Percentiles rank a stretch among this genome's conserved stretches.
Conservation (phyloP, 2,113 vertebrate species). For the Eulacestoma nigropectus region DNA sequence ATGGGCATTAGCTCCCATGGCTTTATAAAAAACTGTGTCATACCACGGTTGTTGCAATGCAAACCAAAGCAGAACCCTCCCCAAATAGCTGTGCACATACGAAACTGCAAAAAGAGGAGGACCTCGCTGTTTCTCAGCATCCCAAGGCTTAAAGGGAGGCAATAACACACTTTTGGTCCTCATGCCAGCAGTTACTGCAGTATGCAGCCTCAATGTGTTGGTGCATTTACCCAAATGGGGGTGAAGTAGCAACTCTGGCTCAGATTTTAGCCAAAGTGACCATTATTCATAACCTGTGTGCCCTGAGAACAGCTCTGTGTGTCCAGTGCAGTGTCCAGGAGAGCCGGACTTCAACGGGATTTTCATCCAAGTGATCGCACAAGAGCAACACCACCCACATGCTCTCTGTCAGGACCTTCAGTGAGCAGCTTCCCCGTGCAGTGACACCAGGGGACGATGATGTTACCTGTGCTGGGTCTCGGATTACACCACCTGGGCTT, state of each 20-base stretch:
- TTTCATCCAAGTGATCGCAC: background rate
- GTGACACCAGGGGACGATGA: no score
- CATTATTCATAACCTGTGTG: background rate
- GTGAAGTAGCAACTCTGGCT: background rate
- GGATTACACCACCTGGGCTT: background rate
- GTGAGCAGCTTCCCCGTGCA: background rate
- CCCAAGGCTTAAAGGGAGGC: background rate
- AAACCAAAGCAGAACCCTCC: background rate
- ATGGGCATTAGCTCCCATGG: background rate
- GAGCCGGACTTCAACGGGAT: background rate
- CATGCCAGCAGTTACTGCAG: background rate
- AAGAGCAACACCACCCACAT: background rate
- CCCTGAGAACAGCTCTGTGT: background rate
- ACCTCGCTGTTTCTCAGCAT: rapidly evolving
- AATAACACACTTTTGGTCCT: background rate
- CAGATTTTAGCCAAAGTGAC: background rate
- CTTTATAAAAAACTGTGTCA: background rate
- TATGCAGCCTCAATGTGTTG: no score
- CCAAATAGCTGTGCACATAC: background rate
- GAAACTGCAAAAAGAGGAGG: background rate
- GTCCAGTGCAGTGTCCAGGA: background rate
- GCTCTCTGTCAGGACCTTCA: background rate
- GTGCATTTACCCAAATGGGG: rapidly evolving
- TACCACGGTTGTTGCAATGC: background rate
- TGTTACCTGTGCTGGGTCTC: background rate